Base-by-base conservation (phyloP, 2,797 vertebrate genomes). In the Kryptolebias ocellatus region DNA sequence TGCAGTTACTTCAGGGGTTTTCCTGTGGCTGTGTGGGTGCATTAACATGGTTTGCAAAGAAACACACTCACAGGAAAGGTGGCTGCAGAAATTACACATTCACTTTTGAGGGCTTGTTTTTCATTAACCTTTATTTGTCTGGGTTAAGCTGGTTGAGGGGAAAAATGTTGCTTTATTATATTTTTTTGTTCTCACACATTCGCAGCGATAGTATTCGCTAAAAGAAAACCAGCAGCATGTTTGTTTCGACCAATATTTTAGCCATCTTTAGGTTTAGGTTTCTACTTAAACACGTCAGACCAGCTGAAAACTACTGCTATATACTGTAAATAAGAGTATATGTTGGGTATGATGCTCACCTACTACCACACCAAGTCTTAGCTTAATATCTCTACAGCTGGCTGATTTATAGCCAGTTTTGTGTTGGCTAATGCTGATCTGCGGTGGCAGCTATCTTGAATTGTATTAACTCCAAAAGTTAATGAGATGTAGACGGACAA, bases 111-210 rank as follows among this genome's bases (percentile, higher is more conserved):
- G 67, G 71, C 78, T 78, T 14, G 42, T 83, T 85, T 87, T 88
- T 83, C 82, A 88, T 88, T 86, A 82, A 81, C 84, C 75, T 87
- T 78, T 79, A 87, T 83, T 88, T 85, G 79, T 81, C 77, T 72
- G 67, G 73, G 77, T 88, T 74, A 83, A 85, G 54, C 63, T 76
- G 70, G 34, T 53, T 72, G 69, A 67, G 67, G 1, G 34, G 17
- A 54, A 42, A 49, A 55, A 28, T 62, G 37, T 12, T 39, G 37
- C 37, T 76, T 80, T 83, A 80, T 78, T 77, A 84, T 81, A 80
- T 67, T 53, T 56, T 73, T 78, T 55, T 53, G 37, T 74, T 76
- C 68, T 62, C 57, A 66, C 67, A 67, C 56, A 52, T 70, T 71
- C 61, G 61, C 65, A 53, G 46, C 10, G 5, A 17, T 44, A 39